Evolutionary conservation across 2,888 invertebrate genomes (phyloP).

Genomic region (Drosophila affinis): DNA sequence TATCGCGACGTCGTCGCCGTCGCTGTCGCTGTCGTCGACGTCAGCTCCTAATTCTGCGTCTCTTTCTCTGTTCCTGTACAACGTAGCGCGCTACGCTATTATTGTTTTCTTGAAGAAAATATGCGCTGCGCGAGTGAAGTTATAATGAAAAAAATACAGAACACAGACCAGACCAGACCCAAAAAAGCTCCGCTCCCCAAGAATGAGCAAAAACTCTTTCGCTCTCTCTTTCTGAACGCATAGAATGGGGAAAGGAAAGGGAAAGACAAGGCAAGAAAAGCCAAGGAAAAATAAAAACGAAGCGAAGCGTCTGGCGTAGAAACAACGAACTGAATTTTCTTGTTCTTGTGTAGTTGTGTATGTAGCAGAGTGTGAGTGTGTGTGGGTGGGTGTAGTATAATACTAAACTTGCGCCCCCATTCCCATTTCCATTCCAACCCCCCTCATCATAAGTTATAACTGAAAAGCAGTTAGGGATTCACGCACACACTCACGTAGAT

Average conservation of each 20-base stretch:
- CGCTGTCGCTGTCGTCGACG: constrained; percentile 34
- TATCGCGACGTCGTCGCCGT: constrained; percentile 37
- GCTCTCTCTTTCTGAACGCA: constrained; percentile 28
- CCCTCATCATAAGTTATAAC: constrained; percentile 32
- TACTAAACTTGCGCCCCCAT: constrained; percentile 53
- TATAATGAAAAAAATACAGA: constrained; percentile 36
- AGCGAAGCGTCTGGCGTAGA: constrained; percentile 45
- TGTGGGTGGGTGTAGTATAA: constrained; percentile 29
- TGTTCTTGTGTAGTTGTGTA: constrained; percentile 10
- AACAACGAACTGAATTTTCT: constrained; percentile 32
- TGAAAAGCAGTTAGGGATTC: constrained; percentile 21
- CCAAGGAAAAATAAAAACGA: constrained; percentile 36
- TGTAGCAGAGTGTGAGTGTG: constrained; percentile 12
- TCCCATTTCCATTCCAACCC: constrained; percentile 55
- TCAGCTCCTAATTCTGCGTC: constrained; percentile 55
- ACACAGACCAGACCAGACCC: neutral
- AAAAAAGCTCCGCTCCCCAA: constrained; percentile 39
- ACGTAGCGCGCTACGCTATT: constrained; percentile 38
- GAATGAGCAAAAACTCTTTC: constrained; percentile 46
- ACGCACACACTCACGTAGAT: constrained; percentile 9
- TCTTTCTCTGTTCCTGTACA: constrained; percentile 57
- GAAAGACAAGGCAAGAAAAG: constrained; percentile 19
- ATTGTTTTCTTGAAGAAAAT: constrained; percentile 77
- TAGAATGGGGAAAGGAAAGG: constrained; percentile 8
- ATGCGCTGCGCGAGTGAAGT: constrained; percentile 65